Evolutionary conservation across 1,140 invertebrate genomes (phyloP).

Genomic region (Nilaparvata lugens): DNA sequence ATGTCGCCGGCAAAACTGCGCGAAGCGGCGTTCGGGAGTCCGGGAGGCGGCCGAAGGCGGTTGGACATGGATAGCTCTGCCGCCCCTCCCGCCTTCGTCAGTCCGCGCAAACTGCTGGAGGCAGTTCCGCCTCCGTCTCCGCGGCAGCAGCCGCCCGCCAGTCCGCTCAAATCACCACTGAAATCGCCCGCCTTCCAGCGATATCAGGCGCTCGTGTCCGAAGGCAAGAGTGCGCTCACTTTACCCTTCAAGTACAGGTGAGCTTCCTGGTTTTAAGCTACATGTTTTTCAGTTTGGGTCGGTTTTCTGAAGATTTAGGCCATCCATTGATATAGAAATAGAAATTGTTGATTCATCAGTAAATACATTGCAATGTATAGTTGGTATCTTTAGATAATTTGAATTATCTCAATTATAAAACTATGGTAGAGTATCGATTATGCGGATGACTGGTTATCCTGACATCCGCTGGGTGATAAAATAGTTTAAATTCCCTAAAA

Average conservation of each 20-base stretch:
- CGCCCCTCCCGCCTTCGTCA: not conserved
- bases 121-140: not conserved
- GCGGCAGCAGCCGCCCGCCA: constrained; percentile 1
- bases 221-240: constrained; percentile 44
- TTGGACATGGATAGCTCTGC: not conserved
- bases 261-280: too few relatives aligned
- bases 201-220: constrained; percentile 9
- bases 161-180: constrained; percentile 19
- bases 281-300: too few relatives aligned
- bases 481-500: too few relatives aligned
- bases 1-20: not conserved
- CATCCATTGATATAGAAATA: too few relatives aligned
- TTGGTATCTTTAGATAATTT: too few relatives aligned
- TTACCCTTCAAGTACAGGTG: constrained; percentile 66
- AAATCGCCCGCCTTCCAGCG: constrained; percentile 34
- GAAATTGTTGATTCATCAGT: too few relatives aligned
- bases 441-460: too few relatives aligned
- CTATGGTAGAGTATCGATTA: too few relatives aligned
- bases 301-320: too few relatives aligned
- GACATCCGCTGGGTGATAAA: too few relatives aligned
- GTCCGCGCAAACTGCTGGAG: not conserved
- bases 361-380: too few relatives aligned
- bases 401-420: too few relatives aligned
- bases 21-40: not conserved
- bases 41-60: not conserved